Evolutionary conservation across 2,113 vertebrate genomes (phyloP).

Genomic region (Hemiprocne comata): DNA sequence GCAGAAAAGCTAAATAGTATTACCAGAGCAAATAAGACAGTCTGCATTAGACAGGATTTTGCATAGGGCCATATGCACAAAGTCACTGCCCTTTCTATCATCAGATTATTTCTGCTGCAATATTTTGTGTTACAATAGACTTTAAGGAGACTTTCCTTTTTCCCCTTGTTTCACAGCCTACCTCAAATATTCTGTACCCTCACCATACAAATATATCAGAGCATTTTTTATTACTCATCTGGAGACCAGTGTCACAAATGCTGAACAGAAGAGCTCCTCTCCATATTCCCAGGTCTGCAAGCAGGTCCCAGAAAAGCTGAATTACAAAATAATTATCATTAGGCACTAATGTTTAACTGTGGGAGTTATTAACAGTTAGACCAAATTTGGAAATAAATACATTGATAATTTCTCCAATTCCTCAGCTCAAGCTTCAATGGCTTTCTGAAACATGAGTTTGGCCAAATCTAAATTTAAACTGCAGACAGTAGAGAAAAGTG

Average conservation of each 20-base stretch:
- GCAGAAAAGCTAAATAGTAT: not conserved
- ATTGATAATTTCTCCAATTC: not conserved
- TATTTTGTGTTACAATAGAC: not conserved
- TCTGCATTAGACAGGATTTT: not conserved
- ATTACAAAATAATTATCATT: not conserved
- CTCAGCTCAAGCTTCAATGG: not conserved
- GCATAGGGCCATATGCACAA: not conserved
- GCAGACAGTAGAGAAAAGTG: accelerated
- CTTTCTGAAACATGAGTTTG: not conserved
- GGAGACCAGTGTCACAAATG: not conserved
- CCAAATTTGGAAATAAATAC: not conserved
- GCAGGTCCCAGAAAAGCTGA: not conserved
- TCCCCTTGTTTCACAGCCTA: not conserved
- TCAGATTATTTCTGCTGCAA: not conserved
- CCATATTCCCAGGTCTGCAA: not conserved
- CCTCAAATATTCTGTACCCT: not conserved
- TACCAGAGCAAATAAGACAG: not conserved
- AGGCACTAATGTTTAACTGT: not conserved
- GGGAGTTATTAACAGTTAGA: not conserved
- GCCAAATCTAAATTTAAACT: not conserved
- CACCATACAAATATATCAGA: not conserved
- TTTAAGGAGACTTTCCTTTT: not conserved
- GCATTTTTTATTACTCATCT: not conserved
- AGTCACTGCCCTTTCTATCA: not conserved
- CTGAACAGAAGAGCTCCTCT: not conserved